Evolutionary conservation across 2,888 invertebrate species (phyloP), one percentile per base, ranked within the genome.

Genomic region (Dorcus parallelipipedus): DNA sequence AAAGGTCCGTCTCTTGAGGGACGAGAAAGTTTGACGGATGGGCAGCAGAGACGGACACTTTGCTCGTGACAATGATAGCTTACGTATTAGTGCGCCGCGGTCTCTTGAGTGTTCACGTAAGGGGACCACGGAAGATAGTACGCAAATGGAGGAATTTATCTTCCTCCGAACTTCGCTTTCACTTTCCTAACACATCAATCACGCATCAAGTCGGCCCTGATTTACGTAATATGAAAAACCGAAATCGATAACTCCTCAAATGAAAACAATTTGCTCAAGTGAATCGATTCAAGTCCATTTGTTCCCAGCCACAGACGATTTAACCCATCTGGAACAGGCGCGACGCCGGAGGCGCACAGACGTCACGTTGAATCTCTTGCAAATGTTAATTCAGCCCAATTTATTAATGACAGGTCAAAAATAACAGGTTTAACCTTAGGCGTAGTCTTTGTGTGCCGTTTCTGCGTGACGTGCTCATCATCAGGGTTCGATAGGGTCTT

Each of bases 351-450:
- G 69, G 68, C 68, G 58, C 69, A 71, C 68, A 58, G 64, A 64
- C 69, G 71, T 73, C 73, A 73, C 69, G 71, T 69, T 68, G 69
- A 66, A 72, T 71, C 73, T 72, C 72, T 68, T 71, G 69, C 70
- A 67, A 72, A 72, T 69, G 72, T 71, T 73, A 73, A 73, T 60
- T 56, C 64, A 52, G 55, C 59, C 73, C 75, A 74, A 76, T 76
- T 75, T 76, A 76, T 75, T 76, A 77, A 75, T 73, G 76, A 75
- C 76, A 75, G 75, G 72, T 75, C 74, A 76, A 76, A 77, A 77
- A 77, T 76, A 76, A 71, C 74, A 68, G 73, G 74, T 73, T 67
- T 52, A 67, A 62, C 70, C 76, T 72, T 59, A 55, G 56, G 75
- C 73, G 58, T 10, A 73, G 75, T 76, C 76, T 76, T 76, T 77